A percentile compares a stretch with the other conserved stretches of the same genome.
phyloP scores from a whole-genome alignment of 2,888 invertebrate species.

The Brachyopa scutellaris region DNA sequence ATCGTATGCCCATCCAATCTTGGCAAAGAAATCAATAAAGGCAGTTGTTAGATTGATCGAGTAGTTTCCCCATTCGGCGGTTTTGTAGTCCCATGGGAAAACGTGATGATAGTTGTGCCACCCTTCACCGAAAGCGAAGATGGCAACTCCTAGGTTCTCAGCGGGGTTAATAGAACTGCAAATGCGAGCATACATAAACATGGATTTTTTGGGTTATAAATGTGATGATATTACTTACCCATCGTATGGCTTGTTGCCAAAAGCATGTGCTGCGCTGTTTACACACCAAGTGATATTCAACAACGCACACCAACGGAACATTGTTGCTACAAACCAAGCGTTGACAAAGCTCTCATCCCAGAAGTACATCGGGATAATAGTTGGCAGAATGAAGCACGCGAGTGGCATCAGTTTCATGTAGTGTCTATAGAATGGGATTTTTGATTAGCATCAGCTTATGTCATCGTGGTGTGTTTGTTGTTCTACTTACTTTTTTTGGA shows the following conservation, averaged over 20 bases:
- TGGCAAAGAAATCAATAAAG: slow-evolving; percentile 91
- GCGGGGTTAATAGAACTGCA: slow-evolving; percentile 85
- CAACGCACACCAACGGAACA: slow-evolving; percentile 90
- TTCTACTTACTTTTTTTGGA: slow-evolving; percentile 90
- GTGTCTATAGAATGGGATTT: slow-evolving; percentile 83
- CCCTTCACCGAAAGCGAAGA: slow-evolving; percentile 87
- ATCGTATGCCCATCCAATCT: slow-evolving; percentile 94
- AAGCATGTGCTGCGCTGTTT: slow-evolving; percentile 94
- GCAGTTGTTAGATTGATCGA: slow-evolving; percentile 88
- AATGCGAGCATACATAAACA: not conserved
- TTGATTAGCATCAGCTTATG: not conserved
- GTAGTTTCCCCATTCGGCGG: slow-evolving; percentile 89
- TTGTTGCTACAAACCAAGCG: slow-evolving; percentile 86
- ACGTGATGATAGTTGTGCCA: slow-evolving; percentile 93
- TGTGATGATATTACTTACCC: slow-evolving; percentile 81
- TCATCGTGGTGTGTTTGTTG: no score
- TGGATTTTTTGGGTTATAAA: not conserved
- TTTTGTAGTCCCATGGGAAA: slow-evolving; percentile 94
- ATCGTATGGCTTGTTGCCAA: slow-evolving; percentile 90
- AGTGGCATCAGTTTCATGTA: slow-evolving; percentile 89
- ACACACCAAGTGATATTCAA: slow-evolving; percentile 95
- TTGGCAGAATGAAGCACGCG: slow-evolving; percentile 90
- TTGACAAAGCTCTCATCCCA: slow-evolving; percentile 89
- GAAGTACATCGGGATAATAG: slow-evolving; percentile 87
- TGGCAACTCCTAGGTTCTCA: slow-evolving; percentile 85